phyloP scores from a whole-genome alignment of 2,888 invertebrate genomes.

The Brachylomia viminalis region DNA sequence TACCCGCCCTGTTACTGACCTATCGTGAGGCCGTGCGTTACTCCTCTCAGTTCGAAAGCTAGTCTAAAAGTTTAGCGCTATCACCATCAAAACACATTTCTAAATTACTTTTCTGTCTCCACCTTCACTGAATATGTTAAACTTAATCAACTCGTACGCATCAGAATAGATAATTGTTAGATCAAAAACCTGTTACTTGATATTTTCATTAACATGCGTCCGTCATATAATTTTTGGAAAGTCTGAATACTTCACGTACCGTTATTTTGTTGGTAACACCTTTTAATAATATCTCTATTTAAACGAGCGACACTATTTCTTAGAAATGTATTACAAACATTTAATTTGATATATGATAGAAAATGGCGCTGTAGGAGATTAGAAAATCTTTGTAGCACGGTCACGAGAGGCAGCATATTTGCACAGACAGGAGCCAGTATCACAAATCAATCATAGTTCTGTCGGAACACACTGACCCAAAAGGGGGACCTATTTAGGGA shows the following conservation, averaged over 20 bases:
- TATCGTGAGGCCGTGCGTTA: constrained; percentile 32
- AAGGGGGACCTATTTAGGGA: constrained; percentile 51
- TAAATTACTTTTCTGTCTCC: constrained; percentile 17
- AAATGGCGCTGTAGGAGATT: constrained; percentile 31
- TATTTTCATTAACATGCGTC: constrained; percentile 61
- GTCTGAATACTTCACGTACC: constrained; percentile 56
- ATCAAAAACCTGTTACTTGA: constrained; percentile 59
- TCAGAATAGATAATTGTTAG: constrained; percentile 56
- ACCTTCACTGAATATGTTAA: constrained; percentile 27
- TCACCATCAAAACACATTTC: constrained; percentile 24
- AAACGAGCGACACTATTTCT: constrained; percentile 33
- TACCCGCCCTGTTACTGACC: constrained; percentile 22
- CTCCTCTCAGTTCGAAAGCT: constrained; percentile 38
- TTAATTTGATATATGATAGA: constrained; percentile 27
- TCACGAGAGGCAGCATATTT: constrained; percentile 6
- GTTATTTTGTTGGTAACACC: constrained; percentile 58
- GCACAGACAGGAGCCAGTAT: constrained; percentile 9
- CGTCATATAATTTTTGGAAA: constrained; percentile 66
- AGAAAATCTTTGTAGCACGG: constrained; percentile 48
- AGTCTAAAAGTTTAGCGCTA: constrained; percentile 15
- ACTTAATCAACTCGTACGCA: constrained; percentile 36
- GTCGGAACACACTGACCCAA: constrained; percentile 51
- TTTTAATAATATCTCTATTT: constrained; percentile 54
- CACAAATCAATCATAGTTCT: constrained; percentile 43
- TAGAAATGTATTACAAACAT: constrained; percentile 17